Conservation (phyloP, 2,888 invertebrate genomes). For the Sphaeridia pumilis region DNA sequence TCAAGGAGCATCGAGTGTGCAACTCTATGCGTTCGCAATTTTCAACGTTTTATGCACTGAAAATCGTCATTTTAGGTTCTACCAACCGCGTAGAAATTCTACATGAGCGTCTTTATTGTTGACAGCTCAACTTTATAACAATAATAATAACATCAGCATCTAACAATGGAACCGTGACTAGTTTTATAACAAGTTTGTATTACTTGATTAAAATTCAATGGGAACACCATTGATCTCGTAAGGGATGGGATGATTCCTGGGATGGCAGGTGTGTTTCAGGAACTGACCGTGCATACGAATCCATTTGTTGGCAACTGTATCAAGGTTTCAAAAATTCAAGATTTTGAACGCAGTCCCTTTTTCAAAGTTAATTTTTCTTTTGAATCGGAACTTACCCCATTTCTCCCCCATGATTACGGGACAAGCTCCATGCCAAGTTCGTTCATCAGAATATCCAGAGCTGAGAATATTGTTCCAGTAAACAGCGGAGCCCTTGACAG, state of each 20-base stretch:
- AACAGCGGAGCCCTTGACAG: constrained; percentile 39
- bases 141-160: background rate
- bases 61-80: too few species aligned
- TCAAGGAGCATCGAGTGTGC: too few species aligned
- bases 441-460: constrained; percentile 40
- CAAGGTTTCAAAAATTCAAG: background rate
- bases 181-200: too few species aligned
- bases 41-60: too few species aligned
- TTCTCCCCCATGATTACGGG: constrained; percentile 38
- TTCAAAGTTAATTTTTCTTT: background rate
- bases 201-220: background rate
- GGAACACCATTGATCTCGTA: background rate
- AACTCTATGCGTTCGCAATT: too few species aligned
- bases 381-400: constrained; percentile 38
- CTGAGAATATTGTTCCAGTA: constrained; percentile 41
- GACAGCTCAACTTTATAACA: background rate
- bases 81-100: too few species aligned
- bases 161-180: too few species aligned
- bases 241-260: background rate
- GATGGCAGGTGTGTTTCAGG: constrained; percentile 1
- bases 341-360: too few species aligned
- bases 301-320: constrained; percentile 17
- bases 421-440: constrained; percentile 39
- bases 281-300: constrained; percentile 10
- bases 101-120: background rate